phyloP scores from a whole-genome alignment of 2,797 vertebrate genomes.

The Clarias pachynema region DNA sequence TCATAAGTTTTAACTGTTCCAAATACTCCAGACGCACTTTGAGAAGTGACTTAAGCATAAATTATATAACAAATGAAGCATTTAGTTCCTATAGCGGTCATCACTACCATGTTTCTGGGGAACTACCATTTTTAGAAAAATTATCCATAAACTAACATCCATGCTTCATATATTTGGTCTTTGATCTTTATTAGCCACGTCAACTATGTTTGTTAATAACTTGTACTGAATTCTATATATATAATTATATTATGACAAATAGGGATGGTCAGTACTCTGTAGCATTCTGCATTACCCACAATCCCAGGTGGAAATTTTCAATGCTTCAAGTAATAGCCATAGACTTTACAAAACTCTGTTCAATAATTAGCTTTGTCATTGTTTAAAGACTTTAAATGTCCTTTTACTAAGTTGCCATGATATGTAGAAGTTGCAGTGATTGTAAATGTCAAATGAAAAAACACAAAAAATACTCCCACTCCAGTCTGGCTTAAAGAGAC shows the following conservation, averaged over 20 bases:
- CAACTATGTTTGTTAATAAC: not conserved
- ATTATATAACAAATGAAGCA: not conserved
- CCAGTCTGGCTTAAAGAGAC: constrained; percentile 2
- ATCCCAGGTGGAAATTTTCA: not conserved
- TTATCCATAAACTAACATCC: not conserved
- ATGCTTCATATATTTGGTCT: not conserved
- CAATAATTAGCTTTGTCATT: not conserved
- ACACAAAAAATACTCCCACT: not conserved
- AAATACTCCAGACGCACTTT: not conserved
- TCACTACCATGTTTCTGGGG: not conserved
- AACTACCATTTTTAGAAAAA: not conserved
- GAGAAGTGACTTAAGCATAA: not conserved
- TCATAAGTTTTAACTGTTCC: not conserved
- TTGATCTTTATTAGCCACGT: not conserved
- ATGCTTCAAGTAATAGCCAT: not conserved
- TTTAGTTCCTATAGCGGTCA: not conserved
- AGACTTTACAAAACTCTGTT: not conserved
- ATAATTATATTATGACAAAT: not conserved
- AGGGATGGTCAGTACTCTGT: not conserved
- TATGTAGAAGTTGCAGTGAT: constrained; percentile 8
- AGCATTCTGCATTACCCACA: not conserved
- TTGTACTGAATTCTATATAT: not conserved
- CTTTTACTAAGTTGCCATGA: not conserved
- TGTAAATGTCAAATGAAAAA: not conserved
- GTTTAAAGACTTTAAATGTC: not conserved